Base-by-base conservation (phyloP, 2,797 vertebrate species). In the Hemitrygon akajei region DNA sequence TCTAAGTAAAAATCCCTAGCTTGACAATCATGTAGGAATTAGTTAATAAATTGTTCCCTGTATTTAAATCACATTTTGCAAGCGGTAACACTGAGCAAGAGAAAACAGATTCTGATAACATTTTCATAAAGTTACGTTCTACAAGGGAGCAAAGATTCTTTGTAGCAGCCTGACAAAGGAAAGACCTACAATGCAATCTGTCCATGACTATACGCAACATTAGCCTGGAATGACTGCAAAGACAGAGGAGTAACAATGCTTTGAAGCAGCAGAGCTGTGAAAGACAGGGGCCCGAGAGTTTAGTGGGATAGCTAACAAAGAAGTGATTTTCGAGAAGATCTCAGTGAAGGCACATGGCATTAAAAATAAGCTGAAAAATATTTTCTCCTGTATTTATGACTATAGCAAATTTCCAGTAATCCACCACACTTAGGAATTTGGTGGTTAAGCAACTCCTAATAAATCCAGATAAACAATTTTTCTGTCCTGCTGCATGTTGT, bases 171-270 rank as follows among this genome's bases (percentile, higher is more conserved):
- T 69, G 86, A 89, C 63, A 89, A 89, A 87, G 56, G 82, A 60
- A 86, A 87, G 84, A 87, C 18, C 30, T 63, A 66, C 30, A 18
- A 30, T 87, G 84, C 30, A 63, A n/a, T 87, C 30, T n/a, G 84
- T 63, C 58, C 58, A 87, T 60, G 4, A 6, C n/a, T 14, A 66
- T 63, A 4, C 58, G 22, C 27, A n/a, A 6, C 14, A n/a, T 2
- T 63, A n/a, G 30, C 30, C 58, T 87, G 30, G 58, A 87, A n/a
- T 63, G 84, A 16, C 84, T 87, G 84, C 56, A 86, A 86, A 86
- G 10, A 63, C 30, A 63, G 58, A 18, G 16, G 10, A 18, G 22
- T 69, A 11, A 63, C 84, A 56, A n/a, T 63, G 58, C 16, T 11
- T 63, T 63, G n/a, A n/a, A n/a, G 30, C 84, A 63, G 27, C 58